Evolutionary conservation across 2,113 vertebrate species (phyloP).

Genomic region (Nannospalax galili): DNA sequence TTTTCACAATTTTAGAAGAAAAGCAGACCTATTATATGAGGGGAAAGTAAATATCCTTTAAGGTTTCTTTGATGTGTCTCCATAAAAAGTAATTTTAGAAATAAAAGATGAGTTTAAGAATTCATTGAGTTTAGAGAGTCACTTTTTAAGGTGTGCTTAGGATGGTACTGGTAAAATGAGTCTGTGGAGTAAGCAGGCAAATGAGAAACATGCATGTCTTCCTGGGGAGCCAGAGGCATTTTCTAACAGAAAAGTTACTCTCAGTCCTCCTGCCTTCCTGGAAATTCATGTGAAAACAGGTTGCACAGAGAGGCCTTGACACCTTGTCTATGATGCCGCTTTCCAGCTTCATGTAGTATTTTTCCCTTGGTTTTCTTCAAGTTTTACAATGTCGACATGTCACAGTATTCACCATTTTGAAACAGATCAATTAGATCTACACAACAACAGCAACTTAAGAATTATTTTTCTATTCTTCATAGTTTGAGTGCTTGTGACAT

Average conservation of each 20-base stretch:
- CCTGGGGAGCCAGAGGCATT: background rate
- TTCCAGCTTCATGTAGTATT: background rate
- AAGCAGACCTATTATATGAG: background rate
- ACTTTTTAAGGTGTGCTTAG: background rate
- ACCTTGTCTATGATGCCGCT: background rate
- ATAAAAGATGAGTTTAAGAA: conserved; percentile 53
- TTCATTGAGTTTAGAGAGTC: background rate
- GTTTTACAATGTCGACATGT: background rate
- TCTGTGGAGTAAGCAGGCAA: background rate
- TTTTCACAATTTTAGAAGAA: background rate
- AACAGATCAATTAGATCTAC: background rate
- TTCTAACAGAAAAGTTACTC: background rate
- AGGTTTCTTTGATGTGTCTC: background rate
- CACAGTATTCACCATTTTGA: background rate
- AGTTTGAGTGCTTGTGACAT: background rate
- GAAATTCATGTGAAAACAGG: background rate
- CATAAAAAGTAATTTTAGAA: conserved; percentile 3
- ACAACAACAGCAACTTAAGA: background rate
- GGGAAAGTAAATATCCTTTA: background rate
- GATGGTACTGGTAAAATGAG: conserved; percentile 2
- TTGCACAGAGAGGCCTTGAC: background rate
- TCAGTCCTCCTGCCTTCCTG: background rate
- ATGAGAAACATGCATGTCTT: background rate
- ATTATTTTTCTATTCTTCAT: background rate
- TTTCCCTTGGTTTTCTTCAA: background rate